Base-by-base conservation (phyloP, 2,113 vertebrate species). In the Brachyhypopomus occidentalis region DNA sequence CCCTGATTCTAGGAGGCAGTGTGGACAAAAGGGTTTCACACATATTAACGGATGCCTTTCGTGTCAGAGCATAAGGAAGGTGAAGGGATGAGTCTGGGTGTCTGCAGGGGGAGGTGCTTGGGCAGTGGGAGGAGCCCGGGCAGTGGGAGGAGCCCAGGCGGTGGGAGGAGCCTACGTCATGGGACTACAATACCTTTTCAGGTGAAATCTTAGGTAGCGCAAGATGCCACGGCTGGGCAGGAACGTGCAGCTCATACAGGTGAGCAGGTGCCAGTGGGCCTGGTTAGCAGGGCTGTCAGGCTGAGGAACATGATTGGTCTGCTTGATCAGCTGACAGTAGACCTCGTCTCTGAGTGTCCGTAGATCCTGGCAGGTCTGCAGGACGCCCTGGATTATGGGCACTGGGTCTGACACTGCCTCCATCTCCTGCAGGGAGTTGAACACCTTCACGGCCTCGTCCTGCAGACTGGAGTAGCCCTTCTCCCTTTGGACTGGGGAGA, bases 291-390 rank as follows among this genome's bases (percentile, higher is more conserved):
- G 72, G 79, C 94, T 94, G 90, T 94, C 95, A 70, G 95, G 95
- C 85, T 96, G 95, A 6, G 96, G 95, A 88, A 96, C 95, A 9
- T 96, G 95, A 89, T 95, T 97, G 79, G 96, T 97, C 90, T 97
- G 96, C 88, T 97, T 97, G 92, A 97, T 96, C 85, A 96, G 94
- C 92, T 97, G 96, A 84, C 95, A 97, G 79, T 96, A 97, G 3
- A 97, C 95, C 89, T 97, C 96, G 69, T 97, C 96, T 80, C 96
- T 93, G 84, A 97, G 95, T 6, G 95, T 92, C 64, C 93, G 93
- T 83, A 97, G 94, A 88, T 97, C 96, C 67, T 97, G 95, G 89
- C 96, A 97, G 66, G 96, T 97, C 92, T 97, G 96, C 88, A 97
- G 91, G 87, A 96, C 95, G 86, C 96, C 96, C 88, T 97, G 96